Conservation (phyloP, 2,888 invertebrate genomes). For the Ectemnius lituratus region DNA sequence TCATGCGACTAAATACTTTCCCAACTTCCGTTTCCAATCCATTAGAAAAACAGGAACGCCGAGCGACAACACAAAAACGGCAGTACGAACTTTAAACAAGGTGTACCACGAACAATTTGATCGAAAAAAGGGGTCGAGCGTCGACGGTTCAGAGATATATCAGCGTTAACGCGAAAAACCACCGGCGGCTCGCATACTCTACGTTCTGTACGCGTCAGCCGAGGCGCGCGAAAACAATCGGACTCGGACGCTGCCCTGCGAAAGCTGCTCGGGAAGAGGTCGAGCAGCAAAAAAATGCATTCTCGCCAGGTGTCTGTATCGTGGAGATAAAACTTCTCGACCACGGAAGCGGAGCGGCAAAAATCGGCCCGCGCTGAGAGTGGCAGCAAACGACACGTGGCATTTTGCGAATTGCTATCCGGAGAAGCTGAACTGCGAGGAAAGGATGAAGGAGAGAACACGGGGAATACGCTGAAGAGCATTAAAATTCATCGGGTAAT, state of each 20-base stretch:
- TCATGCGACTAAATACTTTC: too few relatives aligned
- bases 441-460: neutral
- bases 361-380: neutral
- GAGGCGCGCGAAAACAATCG: constrained; percentile 1
- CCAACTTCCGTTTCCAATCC: too few relatives aligned
- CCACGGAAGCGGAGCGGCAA: constrained; percentile 43
- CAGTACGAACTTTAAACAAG: too few relatives aligned
- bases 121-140: too few relatives aligned
- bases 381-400: too few relatives aligned
- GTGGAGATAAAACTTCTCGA: constrained; percentile 48
- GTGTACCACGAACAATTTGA: too few relatives aligned
- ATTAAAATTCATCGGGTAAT: constrained; percentile 51
- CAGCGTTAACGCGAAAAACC: neutral
- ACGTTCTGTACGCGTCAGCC: neutral
- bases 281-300: constrained; percentile 22
- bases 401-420: too few relatives aligned
- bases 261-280: constrained; percentile 11
- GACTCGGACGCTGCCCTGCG: neutral
- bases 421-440: neutral
- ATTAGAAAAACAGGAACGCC: too few relatives aligned
- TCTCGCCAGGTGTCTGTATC: constrained; percentile 41
- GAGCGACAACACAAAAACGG: too few relatives aligned
- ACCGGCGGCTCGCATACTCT: neutral
- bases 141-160: neutral
- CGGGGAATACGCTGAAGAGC: constrained; percentile 32